Evolutionary conservation across 2,888 invertebrate genomes (phyloP), one percentile per base, ranked within the genome.

Genomic region (Catocala fraxini): DNA sequence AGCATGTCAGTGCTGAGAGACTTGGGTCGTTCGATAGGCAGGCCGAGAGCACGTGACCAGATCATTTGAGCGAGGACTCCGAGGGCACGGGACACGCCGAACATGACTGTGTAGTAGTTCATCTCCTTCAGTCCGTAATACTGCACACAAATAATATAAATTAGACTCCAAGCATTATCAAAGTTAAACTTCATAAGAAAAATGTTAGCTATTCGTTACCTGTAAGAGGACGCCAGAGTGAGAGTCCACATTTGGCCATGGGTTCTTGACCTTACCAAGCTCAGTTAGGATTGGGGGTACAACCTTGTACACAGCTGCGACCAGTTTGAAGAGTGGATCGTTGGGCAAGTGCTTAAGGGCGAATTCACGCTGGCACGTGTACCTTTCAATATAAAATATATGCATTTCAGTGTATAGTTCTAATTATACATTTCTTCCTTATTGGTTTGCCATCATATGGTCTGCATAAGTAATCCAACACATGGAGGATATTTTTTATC

Each of bases 181-280:
- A 25, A 25, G 25, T 25, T 25, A 25, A 3, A 25, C 25, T 25
- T 25, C 25, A 39, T 9, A 6, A 39, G 35, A 7, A 39, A 39
- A 2, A 39, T 4, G 6, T 39, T 39, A 7, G 35, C 35, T 39
- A 25, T 25, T 25, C 39, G 7, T 33, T 79, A 97, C 97, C 96
- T 98, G 98, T 77, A 98, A 95, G 54, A 98, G 95, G 53, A 98
- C 98, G 74, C 99, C 99, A 72, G 98, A 98, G 95, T 99, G 99
- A 25, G 99, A 98, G 94, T 99, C 99, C 78, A 99, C 99, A 89
- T 99, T 99, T 75, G 99, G 99, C 99, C 99, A 99, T 68, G 99
- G 99, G 96, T 99, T 99, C 96, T 98, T 98, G 65, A 98, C 98
- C 94, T 99, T 99, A 85, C 99, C 99, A 77, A 98, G 97, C 91